phyloP scores from a whole-genome alignment of 2,113 vertebrate species.

The Entelurus aequoreus region DNA sequence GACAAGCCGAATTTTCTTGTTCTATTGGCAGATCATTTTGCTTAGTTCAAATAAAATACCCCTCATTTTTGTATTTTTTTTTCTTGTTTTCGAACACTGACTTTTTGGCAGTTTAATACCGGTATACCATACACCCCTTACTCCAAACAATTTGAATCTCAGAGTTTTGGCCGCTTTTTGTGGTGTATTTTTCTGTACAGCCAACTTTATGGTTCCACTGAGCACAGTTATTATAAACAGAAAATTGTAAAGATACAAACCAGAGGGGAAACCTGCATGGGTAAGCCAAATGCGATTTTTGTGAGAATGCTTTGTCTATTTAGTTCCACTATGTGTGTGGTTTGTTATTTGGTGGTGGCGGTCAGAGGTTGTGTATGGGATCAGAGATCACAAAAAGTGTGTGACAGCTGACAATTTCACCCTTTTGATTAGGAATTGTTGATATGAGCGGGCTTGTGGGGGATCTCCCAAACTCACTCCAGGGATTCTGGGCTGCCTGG shows the following conservation, averaged over 20 bases:
- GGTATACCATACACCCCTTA: no score
- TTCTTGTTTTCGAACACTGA: no score
- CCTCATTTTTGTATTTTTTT: no score
- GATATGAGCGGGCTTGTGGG: constrained; percentile 71
- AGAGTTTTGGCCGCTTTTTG: constrained; percentile 14
- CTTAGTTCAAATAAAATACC: no score
- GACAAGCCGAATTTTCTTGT: no score
- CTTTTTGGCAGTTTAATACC: no score
- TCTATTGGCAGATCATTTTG: no score
- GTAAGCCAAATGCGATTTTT: constrained; percentile 14
- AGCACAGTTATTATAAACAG: no score
- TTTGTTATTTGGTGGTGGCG: constrained; percentile 47
- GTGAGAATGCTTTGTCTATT: constrained; percentile 16
- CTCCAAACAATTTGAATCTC: no score
- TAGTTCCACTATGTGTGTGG: constrained; percentile 9
- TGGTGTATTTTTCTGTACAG: no score
- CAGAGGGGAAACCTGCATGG: not conserved
- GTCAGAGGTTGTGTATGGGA: constrained; percentile 59
- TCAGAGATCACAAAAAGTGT: constrained; percentile 74
- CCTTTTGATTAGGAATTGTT: constrained; percentile 79
- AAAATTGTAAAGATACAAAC: not conserved
- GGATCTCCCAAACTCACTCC: constrained; percentile 74
- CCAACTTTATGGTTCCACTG: no score
- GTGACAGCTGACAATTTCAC: constrained; percentile 78
- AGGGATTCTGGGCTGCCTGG: constrained; percentile 69